Evolutionary conservation across 2,797 vertebrate species (phyloP), one percentile per base, ranked within the genome.

Genomic region (Eospalax fontanierii): DNA sequence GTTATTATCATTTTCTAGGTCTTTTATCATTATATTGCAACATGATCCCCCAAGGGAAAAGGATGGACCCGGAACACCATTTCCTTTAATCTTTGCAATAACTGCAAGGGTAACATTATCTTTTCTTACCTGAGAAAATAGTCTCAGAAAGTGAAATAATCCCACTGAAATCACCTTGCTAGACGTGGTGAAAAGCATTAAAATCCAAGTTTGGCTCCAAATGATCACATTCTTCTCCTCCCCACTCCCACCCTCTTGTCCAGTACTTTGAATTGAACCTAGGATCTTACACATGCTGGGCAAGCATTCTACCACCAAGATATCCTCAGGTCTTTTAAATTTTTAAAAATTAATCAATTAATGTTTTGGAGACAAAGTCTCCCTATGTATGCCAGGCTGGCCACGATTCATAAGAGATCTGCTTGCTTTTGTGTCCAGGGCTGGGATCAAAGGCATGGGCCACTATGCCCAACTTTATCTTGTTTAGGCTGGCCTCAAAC

Each of bases 101-200:
- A 30, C 43, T 80, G 10, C 21, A 33, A 84, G 81, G 38, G 8
- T 28, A 57, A 79, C 57, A 46, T 43, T 35, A 28, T 59, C 33
- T 57, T 88, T 91, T 87, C 26, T 66, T 86, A 38, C 11, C 7
- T 35, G 28, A 94, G 90, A 91, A 91, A 92, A 89, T 10, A 65
- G 63, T 57, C 68, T 59, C 33, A 81, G 30, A 61, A n/a, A 76
- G 38, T 35, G 43, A 81, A 89, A 73, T 21, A 54, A 96, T 83
- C 33, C 22, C 16, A 50, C 82, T 81, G 76, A 38, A 84, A 59
- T 71, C n/a, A 66, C 43, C 63, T 73, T 76, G 84, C 84, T 59
- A 68, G 59, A 85, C 54, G 66, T 46, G 61, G 30, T 63, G 57
- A 91, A 94, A 70, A 66, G 50, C 59, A 80, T 35, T 54, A 92